These are phyloP conservation scores for Didymodactylos carnosus DNA, from an alignment of 2,888 invertebrate genomes.

Conservation along the genomic window DNA sequence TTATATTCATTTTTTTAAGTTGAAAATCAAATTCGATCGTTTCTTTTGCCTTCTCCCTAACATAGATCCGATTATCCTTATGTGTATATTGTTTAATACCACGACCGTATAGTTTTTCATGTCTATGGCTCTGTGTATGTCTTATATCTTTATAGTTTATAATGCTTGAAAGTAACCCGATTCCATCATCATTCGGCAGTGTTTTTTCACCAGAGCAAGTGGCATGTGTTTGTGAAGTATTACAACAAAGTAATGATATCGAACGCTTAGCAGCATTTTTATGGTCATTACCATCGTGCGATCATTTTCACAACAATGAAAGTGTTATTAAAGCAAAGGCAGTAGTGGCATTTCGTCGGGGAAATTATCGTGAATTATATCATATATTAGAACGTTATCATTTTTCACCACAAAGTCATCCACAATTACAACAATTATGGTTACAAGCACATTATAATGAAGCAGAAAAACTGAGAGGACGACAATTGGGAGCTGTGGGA, in stretches of 20 bases:
- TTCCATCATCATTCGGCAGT: not conserved
- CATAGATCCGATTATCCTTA: too few species aligned
- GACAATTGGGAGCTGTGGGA: slow-evolving; percentile 62
- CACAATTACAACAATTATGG: slow-evolving; percentile 78
- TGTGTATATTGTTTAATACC: too few species aligned
- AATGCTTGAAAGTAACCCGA: not conserved
- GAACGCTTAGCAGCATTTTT: slow-evolving; percentile 62
- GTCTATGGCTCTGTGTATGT: not conserved
- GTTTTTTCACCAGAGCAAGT: slow-evolving; percentile 93
- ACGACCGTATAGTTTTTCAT: too few species aligned
- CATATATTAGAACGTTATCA: slow-evolving; percentile 76
- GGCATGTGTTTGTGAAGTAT: slow-evolving; percentile 91
- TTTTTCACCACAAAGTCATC: slow-evolving; percentile 81
- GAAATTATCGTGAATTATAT: slow-evolving; percentile 75
- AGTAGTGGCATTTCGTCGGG: slow-evolving; percentile 73
- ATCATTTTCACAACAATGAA: slow-evolving; percentile 84
- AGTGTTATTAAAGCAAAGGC: slow-evolving; percentile 93
- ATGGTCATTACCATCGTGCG: slow-evolving; percentile 88
- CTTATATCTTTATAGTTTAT: not conserved
- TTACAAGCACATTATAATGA: slow-evolving; percentile 95
- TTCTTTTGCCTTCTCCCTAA: too few species aligned
- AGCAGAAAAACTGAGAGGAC: slow-evolving; percentile 74
- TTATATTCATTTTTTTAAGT: too few species aligned
- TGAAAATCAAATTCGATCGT: too few species aligned
- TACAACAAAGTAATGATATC: slow-evolving; percentile 83